These are phyloP conservation scores for Lanius collurio DNA, from an alignment of 2,113 vertebrate species.

Conservation along the genomic window DNA sequence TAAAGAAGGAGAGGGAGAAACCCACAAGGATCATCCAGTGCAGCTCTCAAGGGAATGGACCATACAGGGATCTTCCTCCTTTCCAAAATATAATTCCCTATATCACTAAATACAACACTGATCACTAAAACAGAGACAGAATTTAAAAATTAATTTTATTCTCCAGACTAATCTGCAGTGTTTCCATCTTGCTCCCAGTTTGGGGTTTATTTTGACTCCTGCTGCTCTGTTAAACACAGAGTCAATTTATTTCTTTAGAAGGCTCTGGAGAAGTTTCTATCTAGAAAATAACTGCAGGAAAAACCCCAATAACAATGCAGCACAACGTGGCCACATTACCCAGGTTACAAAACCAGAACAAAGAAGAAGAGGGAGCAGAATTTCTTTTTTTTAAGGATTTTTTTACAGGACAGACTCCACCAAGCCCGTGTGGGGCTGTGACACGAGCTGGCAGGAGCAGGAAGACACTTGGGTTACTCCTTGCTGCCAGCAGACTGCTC, in stretches of 20 bases:
- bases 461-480: not conserved
- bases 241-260: not conserved
- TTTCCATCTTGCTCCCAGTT: not conserved
- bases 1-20: not conserved
- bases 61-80: not conserved
- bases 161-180: not conserved
- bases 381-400: not conserved
- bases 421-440: not conserved
- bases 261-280: not conserved
- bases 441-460: not conserved
- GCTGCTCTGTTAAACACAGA: rapidly evolving
- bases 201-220: not conserved
- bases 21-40: not conserved
- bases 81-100: not conserved
- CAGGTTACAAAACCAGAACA: not conserved
- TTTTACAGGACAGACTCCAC: too few relatives aligned
- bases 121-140: not conserved
- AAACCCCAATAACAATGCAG: not conserved
- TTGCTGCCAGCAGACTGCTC: constrained; percentile 14
- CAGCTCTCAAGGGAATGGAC: not conserved
- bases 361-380: not conserved
- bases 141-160: not conserved
- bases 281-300: not conserved
- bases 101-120: not conserved
- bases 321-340: not conserved